Base-by-base conservation (phyloP, 2,797 vertebrate genomes). In the Etheostoma perlongum region DNA sequence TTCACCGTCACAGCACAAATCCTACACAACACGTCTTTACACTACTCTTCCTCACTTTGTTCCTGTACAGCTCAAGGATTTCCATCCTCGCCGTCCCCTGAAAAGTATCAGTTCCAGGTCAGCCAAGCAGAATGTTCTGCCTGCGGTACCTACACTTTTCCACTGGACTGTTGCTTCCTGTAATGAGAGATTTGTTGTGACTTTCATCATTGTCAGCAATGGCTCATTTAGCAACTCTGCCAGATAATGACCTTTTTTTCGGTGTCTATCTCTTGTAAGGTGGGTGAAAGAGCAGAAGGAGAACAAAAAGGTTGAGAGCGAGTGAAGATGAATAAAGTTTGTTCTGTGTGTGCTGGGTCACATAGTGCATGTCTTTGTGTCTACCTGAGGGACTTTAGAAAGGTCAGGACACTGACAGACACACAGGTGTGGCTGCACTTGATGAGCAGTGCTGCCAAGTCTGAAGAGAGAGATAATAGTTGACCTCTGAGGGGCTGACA, bases 261-360 rank as follows among this genome's bases (percentile, higher is more conserved):
- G 58, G 53, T 80, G 78, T 82, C 53, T 23, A 18, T 60, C 59
- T 83, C 67, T 55, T 76, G 51, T 47, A 36, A 73, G 72, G 62
- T 10, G 42, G 65, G 52, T 2, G 49, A 64, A 62, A 58, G 10
- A 71, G 42, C 48, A 72, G 42, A 53, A 23, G 40, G 42, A 73
- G 76, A 67, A 76, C 49, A 69, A 72, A 77, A 62, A 57, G 33
- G 64, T 36, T 25, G 51, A 73, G 58, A 84, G 79, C 2, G 55
- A 86, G 66, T 67, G 57, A 69, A 76, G 72, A 87, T 92, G 88
- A 95, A 94, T 89, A 66, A 81, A 78, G 75, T 47, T 91, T 92
- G 90, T 93, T 91, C 74, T 23, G 71, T 72, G 73, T 25, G 61
- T 71, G 66, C 58, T 30, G 60, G 74, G 70, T 84, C 68, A 82